phyloP scores from a whole-genome alignment of 2,797 vertebrate species.

The Poecile montanus region DNA sequence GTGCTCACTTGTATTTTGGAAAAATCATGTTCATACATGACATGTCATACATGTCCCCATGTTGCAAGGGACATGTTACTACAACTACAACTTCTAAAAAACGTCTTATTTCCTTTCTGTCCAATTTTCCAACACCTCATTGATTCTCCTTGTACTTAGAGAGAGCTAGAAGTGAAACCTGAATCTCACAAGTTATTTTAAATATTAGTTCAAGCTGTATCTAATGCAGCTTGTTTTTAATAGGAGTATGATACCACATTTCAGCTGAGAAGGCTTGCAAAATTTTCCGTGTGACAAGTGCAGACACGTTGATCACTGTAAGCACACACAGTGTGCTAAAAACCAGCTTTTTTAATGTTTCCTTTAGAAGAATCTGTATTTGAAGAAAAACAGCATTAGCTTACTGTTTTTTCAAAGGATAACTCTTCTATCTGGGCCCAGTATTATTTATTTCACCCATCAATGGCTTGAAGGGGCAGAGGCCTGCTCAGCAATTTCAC shows the following conservation, averaged over 20 bases:
- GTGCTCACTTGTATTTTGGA: not conserved
- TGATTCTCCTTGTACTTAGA: not conserved
- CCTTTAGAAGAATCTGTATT: not conserved
- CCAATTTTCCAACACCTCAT: not conserved
- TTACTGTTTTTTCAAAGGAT: not conserved
- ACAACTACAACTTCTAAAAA: not conserved
- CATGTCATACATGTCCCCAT: too few species aligned
- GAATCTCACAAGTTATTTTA: not conserved
- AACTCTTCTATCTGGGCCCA: not conserved
- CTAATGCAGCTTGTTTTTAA: not conserved
- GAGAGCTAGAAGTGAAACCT: not conserved
- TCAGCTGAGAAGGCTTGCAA: not conserved
- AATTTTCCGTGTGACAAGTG: not conserved
- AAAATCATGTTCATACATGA: not conserved
- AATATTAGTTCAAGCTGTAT: not conserved
- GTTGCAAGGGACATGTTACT: not conserved
- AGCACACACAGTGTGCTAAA: not conserved
- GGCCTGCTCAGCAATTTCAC: not conserved
- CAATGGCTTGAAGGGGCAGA: not conserved
- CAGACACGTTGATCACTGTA: not conserved
- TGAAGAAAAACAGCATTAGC: not conserved
- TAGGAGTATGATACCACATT: not conserved
- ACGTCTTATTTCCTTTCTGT: fast-evolving
- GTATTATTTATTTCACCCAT: not conserved
- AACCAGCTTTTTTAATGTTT: not conserved